Base-by-base conservation (phyloP, 2,888 invertebrate species). In the Lasiommata megera region DNA sequence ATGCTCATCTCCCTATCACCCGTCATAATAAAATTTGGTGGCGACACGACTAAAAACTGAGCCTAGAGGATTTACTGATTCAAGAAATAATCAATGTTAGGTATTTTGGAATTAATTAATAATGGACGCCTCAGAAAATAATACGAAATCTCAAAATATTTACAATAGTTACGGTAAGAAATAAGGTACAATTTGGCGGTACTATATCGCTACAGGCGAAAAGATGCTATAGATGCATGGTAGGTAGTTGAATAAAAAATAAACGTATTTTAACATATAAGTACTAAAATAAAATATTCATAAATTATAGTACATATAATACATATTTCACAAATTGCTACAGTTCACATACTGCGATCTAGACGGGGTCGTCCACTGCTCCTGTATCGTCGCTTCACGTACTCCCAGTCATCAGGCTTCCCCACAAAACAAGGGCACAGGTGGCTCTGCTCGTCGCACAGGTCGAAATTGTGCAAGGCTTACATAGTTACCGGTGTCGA, bases 1-100 rank as follows among this genome's bases (percentile, higher is more conserved):
- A 85, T 58, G 67, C 69, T 16, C 85, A 85, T 50, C 60, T 60
- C 6, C 71, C 73, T 9, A 18, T 41, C n/a, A 12, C 12, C 16
- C 16, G 5, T 31, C 29, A 8, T 31, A 29, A 40, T 0, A 28
- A 38, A 11, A 38, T 28, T 7, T 1, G 11, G 14, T 51, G 38
- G 28, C 14, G 51, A 29, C 16, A 11, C 28, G 14, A 3, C 3
- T 40, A 28, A 38, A 23, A 46, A 6, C n/a, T 34, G 3, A 34
- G 34, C 23, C 23, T 23, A 5, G 5, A 23, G 23, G 23, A 23
- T 23, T 23, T 23, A 23, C 5, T 2, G 5, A 23, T 23, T 23
- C 23, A 23, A 5, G 23, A 5, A 23, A 23, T 23, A n/a, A n/a
- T n/a, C n/a, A n/a, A n/a, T n/a, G n/a, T n/a, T n/a, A n/a, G n/a